Conservation (phyloP, 2,888 invertebrate genomes). For the Drosophila dives region DNA sequence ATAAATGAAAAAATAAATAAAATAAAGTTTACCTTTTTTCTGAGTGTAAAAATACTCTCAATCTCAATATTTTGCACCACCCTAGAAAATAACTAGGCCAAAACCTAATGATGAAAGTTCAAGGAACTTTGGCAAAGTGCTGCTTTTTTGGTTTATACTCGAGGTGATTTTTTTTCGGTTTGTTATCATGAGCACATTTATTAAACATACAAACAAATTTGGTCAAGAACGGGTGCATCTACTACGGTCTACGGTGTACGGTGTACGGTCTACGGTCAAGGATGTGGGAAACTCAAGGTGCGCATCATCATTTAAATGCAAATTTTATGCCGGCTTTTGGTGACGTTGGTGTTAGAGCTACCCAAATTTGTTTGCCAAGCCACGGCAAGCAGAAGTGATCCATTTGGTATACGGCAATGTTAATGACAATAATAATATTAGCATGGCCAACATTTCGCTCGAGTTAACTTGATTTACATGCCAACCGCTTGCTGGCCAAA, state of each 20-base stretch:
- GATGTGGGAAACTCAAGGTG: not conserved
- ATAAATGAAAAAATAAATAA: too few species aligned
- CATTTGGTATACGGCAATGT: conserved; percentile 32
- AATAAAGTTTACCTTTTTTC: not conserved
- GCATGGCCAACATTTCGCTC: not conserved
- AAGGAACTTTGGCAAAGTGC: not conserved
- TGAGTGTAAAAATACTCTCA: not conserved
- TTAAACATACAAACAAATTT: not conserved
- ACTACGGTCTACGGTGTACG: not conserved
- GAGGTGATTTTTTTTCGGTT: not conserved
- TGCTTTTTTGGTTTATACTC: not conserved
- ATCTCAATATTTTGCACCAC: not conserved
- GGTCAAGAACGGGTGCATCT: not conserved
- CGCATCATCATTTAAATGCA: conserved; percentile 41
- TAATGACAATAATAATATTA: conserved; percentile 38
- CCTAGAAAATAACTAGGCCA: not conserved
- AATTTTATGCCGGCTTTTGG: conserved; percentile 31
- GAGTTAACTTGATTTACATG: conserved; percentile 28
- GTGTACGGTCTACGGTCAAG: not conserved
- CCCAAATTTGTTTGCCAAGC: not conserved
- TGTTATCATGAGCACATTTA: not conserved
- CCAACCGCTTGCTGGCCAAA: not conserved
- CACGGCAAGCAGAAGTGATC: conserved; percentile 40
- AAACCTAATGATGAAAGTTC: not conserved
- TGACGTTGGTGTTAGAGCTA: not conserved